Percentiles rank a stretch among this genome's conserved stretches.
These are phyloP conservation scores for Leptoclinus maculatus DNA, from an alignment of 2,797 vertebrate genomes.

Conservation along the genomic window DNA sequence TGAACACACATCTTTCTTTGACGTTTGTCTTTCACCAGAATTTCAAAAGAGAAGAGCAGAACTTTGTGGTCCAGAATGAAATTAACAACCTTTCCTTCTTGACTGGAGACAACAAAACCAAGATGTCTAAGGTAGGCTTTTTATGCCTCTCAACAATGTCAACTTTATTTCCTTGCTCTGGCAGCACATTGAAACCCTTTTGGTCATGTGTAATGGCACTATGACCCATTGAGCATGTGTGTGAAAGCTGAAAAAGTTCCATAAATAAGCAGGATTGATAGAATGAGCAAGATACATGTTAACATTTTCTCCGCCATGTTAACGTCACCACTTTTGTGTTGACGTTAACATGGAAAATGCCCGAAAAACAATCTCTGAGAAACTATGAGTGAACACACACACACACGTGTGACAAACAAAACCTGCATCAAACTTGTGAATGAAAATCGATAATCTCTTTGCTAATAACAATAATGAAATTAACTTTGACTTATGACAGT, in stretches of 20 bases:
- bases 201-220: not conserved
- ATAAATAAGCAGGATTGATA: not conserved
- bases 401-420: conserved; percentile 15
- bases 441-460: not conserved
- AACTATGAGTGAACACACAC: not conserved
- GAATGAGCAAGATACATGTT: conserved; percentile 28
- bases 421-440: conserved; percentile 1
- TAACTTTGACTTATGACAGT: conserved; percentile 3
- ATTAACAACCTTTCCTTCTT: conserved; percentile 99
- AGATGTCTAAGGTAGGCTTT: conserved; percentile 95
- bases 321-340: not conserved
- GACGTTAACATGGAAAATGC: conserved; percentile 46
- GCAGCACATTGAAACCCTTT: not conserved
- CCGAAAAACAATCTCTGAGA: not conserved
- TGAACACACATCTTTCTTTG: not conserved
- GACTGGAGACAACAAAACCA: conserved; percentile 97
- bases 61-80: conserved; percentile 99
- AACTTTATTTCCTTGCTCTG: not conserved
- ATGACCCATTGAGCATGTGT: not conserved
- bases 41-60: conserved; percentile 99
- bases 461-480: conserved; percentile 1
- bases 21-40: conserved; percentile 84
- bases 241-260: not conserved
- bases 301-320: conserved; percentile 47
- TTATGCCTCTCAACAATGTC: not conserved